phyloP scores from a whole-genome alignment of 2,888 invertebrate species.

The Plusia festucae region DNA sequence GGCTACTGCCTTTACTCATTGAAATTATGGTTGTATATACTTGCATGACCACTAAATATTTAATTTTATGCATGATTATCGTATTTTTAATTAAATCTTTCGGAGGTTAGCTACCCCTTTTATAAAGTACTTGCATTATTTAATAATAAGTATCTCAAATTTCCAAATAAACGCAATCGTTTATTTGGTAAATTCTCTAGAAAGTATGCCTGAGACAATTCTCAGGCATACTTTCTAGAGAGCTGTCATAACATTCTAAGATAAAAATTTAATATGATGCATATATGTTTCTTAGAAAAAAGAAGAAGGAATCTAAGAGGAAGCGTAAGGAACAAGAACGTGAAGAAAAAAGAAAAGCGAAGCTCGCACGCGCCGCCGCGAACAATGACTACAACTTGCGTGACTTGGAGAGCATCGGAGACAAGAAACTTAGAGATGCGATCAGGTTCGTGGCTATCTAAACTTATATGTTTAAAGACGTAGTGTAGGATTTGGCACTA shows the following conservation, averaged over 20 bases:
- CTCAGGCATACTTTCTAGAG: background rate
- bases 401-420: constrained; percentile 90
- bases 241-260: too few relatives aligned
- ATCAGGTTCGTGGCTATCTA: constrained; percentile 85
- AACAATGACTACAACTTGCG: constrained; percentile 90
- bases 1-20: background rate
- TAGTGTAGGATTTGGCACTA: background rate
- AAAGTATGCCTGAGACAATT: too few relatives aligned
- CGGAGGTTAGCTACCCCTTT: background rate
- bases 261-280: too few relatives aligned
- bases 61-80: background rate
- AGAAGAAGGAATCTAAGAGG: constrained; percentile 93
- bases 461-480: background rate
- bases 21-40: background rate
- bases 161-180: too few relatives aligned
- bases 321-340: constrained; percentile 92
- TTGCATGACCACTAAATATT: background rate
- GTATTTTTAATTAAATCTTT: background rate
- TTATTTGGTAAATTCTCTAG: too few relatives aligned
- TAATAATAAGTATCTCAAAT: too few relatives aligned
- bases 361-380: constrained; percentile 88
- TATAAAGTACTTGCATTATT: too few relatives aligned
- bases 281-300: constrained; percentile 79
- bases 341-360: constrained; percentile 92
- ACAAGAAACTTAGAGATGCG: constrained; percentile 91